phyloP scores from a whole-genome alignment of 2,888 invertebrate species.

The Pachliopta kotzebuea region DNA sequence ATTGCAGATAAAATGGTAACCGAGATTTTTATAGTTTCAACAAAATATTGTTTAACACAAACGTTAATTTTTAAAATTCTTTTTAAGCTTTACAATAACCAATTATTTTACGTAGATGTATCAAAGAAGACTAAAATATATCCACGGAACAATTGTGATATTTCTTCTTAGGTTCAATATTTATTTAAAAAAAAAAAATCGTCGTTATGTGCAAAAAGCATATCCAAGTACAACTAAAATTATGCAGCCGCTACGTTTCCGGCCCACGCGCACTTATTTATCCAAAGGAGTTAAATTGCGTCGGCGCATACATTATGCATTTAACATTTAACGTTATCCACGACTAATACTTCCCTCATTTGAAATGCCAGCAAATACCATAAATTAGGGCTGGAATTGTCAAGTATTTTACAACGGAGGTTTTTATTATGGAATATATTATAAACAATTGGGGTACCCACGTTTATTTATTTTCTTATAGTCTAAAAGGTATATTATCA shows the following conservation, averaged over 20 bases:
- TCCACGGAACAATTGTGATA: too few species aligned
- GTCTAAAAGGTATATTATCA: too few species aligned
- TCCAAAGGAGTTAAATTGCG: slow-evolving; percentile 54
- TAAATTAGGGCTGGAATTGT: slow-evolving; percentile 23
- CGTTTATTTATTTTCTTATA: neutral
- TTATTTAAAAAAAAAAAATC: neutral
- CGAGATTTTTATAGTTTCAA: slow-evolving; percentile 19
- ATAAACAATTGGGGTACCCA: neutral
- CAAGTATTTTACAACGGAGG: slow-evolving; percentile 1
- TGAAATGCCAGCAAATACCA: slow-evolving; percentile 26
- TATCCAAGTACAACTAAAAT: slow-evolving; percentile 25
- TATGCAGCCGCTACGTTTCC: slow-evolving; percentile 33
- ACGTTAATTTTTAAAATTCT: neutral
- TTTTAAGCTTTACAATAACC: too few species aligned
- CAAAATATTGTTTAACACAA: slow-evolving; percentile 7
- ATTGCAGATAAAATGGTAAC: slow-evolving; percentile 24
- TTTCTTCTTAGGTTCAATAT: too few species aligned
- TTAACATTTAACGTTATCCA: slow-evolving; percentile 22
- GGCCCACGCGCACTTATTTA: slow-evolving; percentile 57
- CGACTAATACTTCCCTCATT: slow-evolving; percentile 27
- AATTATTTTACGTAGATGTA: too few species aligned
- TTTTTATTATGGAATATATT: slow-evolving; percentile 6
- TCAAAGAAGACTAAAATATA: too few species aligned
- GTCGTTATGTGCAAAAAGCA: slow-evolving; percentile 19
- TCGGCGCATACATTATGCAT: slow-evolving; percentile 52